Base-by-base conservation (phyloP, 2,888 invertebrate genomes). In the Opisthograptis luteolata region DNA sequence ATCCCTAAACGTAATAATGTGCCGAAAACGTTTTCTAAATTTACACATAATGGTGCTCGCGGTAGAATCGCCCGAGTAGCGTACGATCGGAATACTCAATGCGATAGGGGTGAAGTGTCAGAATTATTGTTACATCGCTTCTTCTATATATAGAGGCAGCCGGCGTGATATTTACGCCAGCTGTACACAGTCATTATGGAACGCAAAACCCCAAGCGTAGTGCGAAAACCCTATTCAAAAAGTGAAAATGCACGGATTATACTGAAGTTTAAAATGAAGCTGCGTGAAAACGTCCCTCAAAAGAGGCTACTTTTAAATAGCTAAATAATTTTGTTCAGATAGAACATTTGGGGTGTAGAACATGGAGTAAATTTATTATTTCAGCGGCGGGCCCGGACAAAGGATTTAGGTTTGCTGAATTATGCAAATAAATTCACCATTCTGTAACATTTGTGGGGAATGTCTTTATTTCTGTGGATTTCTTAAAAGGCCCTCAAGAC, bases 391-490 rank as follows among this genome's bases (percentile, higher is more conserved):
- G 76, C 76, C 79, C 86, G 86, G 87, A 86, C 87, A 88, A 87
- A 87, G 85, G 88, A 84, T 87, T 88, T 82, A 82, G 86, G 82
- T 85, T 87, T 83, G 81, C 79, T 81, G 87, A 89, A 85, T 87
- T 89, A 89, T 88, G 87, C 87, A 89, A 89, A 89, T 89, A 87
- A 87, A 88, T 88, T 88, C 87, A 84, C 86, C 86, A 87, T 86
- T 87, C 82, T 85, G 89, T 87, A 88, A 89, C 89, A 89, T 87
- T 89, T 89, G 89, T 87, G 85, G 80, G 79, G 76, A 87, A 88
- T 86, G 87, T 86, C 87, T 87, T 87, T 87, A 87, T 87, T 87
- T 87, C 79, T 75, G 81, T 79, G 78, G 83, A 84, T 87, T 82
- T 84, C 87, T 87, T 84, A 84, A 84, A 85, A 84, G 80, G 75